Evolutionary conservation across 2,888 invertebrate genomes (phyloP).

Genomic region (Phragmatobia fuliginosa): DNA sequence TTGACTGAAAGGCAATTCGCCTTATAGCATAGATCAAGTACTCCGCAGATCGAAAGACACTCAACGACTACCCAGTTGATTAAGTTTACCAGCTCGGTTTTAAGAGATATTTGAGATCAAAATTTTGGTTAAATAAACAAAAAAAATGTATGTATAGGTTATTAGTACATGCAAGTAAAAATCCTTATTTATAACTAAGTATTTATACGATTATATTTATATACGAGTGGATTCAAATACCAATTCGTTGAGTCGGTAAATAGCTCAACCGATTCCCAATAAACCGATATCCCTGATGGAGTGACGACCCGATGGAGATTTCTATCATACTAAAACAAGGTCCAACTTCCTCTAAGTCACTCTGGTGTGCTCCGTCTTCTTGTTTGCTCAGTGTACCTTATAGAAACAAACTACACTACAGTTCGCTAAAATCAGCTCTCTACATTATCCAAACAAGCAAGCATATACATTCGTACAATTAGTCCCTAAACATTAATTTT

Average conservation of each 20-base stretch:
- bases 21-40: neutral
- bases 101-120: neutral
- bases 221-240: neutral
- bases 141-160: neutral
- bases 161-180: neutral
- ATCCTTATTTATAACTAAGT: neutral
- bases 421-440: neutral
- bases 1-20: neutral
- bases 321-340: too few species aligned
- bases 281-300: too few species aligned
- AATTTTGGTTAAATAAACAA: neutral
- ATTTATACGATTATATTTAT: neutral
- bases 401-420: too few species aligned
- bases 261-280: neutral
- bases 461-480: constrained; percentile 1
- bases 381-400: too few species aligned
- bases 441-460: neutral
- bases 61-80: neutral
- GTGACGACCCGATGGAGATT: too few species aligned
- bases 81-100: neutral
- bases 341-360: too few species aligned
- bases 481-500: constrained; percentile 19
- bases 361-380: too few species aligned
- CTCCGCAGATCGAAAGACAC: neutral
- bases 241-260: neutral